Percentiles rank a stretch among this genome's conserved stretches.
Evolutionary conservation across 1,140 invertebrate genomes (phyloP).

Genomic region (Oncopodura yosiiana): DNA sequence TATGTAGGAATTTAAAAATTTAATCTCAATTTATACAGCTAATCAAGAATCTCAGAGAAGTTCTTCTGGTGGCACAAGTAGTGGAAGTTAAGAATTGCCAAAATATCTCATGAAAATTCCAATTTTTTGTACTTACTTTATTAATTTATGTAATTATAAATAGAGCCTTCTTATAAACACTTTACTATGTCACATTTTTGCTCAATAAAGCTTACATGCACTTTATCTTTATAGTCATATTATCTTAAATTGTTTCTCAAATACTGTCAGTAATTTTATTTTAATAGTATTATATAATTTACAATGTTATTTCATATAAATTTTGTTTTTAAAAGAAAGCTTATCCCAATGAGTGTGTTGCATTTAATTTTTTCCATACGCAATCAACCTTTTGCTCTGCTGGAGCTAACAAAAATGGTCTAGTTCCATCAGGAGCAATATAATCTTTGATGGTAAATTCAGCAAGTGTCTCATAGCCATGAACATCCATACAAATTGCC

Average conservation of each 20-base stretch:
- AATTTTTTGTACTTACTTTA: too few relatives aligned
- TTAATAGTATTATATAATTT: too few relatives aligned
- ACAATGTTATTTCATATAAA: too few relatives aligned
- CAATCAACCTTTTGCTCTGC: constrained; percentile 61
- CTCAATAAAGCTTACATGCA: too few relatives aligned
- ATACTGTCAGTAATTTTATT: too few relatives aligned
- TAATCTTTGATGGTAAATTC: constrained; percentile 73
- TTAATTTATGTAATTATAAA: too few relatives aligned
- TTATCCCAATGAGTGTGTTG: not conserved
- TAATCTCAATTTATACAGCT: constrained; percentile 3
- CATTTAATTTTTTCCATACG: constrained; percentile 52
- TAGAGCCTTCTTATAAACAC: too few relatives aligned
- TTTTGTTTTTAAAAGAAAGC: too few relatives aligned
- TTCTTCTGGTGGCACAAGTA: not conserved
- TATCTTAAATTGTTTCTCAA: not conserved
- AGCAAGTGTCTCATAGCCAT: constrained; percentile 62
- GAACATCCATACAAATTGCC: constrained; percentile 69
- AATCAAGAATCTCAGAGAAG: constrained; percentile 12
- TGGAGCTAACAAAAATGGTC: constrained; percentile 60
- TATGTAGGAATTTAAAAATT: not conserved
- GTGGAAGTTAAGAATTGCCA: constrained; percentile 1
- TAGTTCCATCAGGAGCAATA: constrained; percentile 55
- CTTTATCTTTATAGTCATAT: too few relatives aligned
- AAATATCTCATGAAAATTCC: too few relatives aligned
- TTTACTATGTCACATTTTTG: too few relatives aligned